Conservation (phyloP, 2,888 invertebrate genomes). For the Oasisia sp. region DNA sequence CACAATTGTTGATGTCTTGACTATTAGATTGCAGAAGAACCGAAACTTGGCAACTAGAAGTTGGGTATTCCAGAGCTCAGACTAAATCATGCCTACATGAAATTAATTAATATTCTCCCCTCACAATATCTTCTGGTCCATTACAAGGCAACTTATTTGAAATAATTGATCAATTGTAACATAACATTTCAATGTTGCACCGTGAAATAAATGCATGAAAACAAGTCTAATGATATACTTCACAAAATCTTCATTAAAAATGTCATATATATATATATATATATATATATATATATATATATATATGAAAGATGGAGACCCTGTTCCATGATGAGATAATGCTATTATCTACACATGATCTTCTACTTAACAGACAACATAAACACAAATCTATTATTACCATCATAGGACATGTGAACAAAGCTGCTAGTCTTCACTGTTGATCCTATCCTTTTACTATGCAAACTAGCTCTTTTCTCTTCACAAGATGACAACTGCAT, state of each 20-base stretch:
- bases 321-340: background rate
- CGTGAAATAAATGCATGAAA: background rate
- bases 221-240: background rate
- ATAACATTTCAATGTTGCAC: background rate
- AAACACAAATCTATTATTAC: too few species aligned
- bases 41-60: too few species aligned
- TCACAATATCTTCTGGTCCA: background rate
- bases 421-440: too few species aligned
- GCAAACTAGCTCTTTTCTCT: too few species aligned
- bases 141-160: background rate
- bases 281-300: background rate
- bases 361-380: too few species aligned
- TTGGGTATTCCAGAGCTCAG: too few species aligned
- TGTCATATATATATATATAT: background rate
- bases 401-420: too few species aligned
- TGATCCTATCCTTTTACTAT: too few species aligned
- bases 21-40: too few species aligned
- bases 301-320: background rate
- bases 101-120: background rate
- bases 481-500: too few species aligned
- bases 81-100: background rate
- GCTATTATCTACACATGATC: background rate
- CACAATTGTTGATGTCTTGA: too few species aligned
- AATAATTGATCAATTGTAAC: background rate
- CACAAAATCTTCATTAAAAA: background rate